phyloP scores from a whole-genome alignment of 2,888 invertebrate species.

The Aelia acuminata region DNA sequence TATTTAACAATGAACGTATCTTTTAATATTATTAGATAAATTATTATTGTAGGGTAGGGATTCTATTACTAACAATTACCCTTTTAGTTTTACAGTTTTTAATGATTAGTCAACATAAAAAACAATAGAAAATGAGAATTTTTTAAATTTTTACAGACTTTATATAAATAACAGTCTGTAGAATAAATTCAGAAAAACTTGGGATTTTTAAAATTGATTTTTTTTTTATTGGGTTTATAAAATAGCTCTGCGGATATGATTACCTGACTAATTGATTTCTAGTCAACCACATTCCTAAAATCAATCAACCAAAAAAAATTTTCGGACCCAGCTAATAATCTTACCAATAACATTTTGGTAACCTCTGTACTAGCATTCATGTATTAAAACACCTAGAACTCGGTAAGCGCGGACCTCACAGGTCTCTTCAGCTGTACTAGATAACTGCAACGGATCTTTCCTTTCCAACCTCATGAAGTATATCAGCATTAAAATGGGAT shows the following conservation, averaged over 20 bases:
- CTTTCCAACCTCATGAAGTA: too few species aligned
- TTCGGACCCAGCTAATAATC: background rate
- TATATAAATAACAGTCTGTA: background rate
- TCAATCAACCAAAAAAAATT: background rate
- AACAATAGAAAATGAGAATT: background rate
- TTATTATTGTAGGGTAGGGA: too few species aligned
- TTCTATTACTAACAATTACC: too few species aligned
- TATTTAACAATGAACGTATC: too few species aligned
- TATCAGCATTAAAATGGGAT: too few species aligned
- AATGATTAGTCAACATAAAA: background rate
- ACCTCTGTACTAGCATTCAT: conserved; percentile 6
- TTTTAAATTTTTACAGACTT: background rate
- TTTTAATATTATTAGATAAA: too few species aligned
- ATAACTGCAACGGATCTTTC: too few species aligned
- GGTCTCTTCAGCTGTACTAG: too few species aligned
- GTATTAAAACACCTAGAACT: too few species aligned
- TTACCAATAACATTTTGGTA: background rate
- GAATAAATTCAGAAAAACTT: background rate
- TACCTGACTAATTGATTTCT: background rate
- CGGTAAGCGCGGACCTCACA: too few species aligned
- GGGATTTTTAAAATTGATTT: background rate
- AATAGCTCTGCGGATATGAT: background rate
- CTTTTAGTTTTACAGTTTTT: background rate
- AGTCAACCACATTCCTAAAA: background rate
- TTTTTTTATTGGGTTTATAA: background rate